Base-by-base conservation (phyloP, 2,797 vertebrate genomes). In the Lateolabrax maculatus region DNA sequence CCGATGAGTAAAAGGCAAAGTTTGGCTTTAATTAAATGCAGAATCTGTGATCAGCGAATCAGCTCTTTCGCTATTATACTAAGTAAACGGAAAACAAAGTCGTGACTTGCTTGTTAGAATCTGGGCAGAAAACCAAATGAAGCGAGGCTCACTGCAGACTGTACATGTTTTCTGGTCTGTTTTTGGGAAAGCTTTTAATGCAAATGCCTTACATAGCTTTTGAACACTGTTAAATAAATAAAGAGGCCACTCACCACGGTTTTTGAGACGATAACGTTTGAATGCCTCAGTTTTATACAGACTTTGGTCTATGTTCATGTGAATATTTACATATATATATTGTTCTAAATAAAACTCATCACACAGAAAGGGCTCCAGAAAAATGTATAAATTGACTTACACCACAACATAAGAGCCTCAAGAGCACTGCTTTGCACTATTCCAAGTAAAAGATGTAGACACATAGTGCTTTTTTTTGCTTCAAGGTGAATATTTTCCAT, bases 21-120 rank as follows among this genome's bases (percentile, higher is more conserved):
- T 82, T 85, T 71, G 63, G 57, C 31, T 11, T 81, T 87, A 70
- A 89, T 87, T 83, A 82, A 81, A 89, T 25, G 60, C 75, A 60
- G 48, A 69, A 66, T 51, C 31, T 70, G 64, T 18, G 73, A 84
- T 87, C 58, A 39, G 57, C 11, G 74, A 57, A 67, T 66, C 43
- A 16, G 48, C 53, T 72, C 43, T 36, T 70, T 75, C 27, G 27
- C 60, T 13, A 34, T 25, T 34, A 21, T 6, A 44, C 74, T 66
- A 52, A 77, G 75, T 53, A 34, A 84, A 70, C 46, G 9, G 34
- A 53, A 79, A 79, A 56, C 13, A 21, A 68, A 71, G 60, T 23
- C 16, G 3, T 58, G 78, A 52, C 74, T 60, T 21, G 69, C 46
- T 71, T 64, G 58, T 61, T 53, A 46, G 52, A 80, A 69, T 70